Base-by-base conservation (phyloP, 2,113 vertebrate species). In the Azemiops feae region DNA sequence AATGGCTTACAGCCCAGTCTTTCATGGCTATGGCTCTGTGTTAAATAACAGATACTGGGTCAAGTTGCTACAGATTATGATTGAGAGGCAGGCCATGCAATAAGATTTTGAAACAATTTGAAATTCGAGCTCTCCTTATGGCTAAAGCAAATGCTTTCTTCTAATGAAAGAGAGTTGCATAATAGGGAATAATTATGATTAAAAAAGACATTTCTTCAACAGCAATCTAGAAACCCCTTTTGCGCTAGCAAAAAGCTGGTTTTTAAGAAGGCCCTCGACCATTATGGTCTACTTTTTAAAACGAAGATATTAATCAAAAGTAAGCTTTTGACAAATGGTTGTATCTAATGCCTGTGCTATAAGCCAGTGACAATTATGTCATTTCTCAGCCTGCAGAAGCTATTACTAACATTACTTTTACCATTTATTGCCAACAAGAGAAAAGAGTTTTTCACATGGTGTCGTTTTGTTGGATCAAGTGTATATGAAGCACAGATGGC, bases 361-460 rank as follows among this genome's bases (percentile, higher is more conserved):
- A 96, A 97, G 96, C 97, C 96, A 96, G 95, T 97, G 97, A 96
- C 97, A 96, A 97, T 98, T 97, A 97, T 97, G 97, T 98, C 97
- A 97, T 98, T 97, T 96, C 90, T 92, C 96, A 96, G 96, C 96
- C 98, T 98, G 97, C 97, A 98, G 97, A 98, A 98, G 96, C 95
- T 96, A 98, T 98, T 97, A 98, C 96, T 96, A 97, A 97, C 96
- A 97, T 98, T 97, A 97, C 98, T 97, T 98, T 98, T 97, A 97
- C 97, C 97, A 97, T 97, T 98, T 97, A 97, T 96, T 97, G 97
- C 96, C 93, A 97, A 97, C 96, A 96, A 97, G 97, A 98, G 96
- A 97, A 97, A 97, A 97, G 97, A 97, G 96, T 96, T 97, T 98
- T 98, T 98, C 97, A 97, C 97, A 97, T 97, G 96, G 97, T 97